phyloP scores from a whole-genome alignment of 2,797 vertebrate genomes.

The Valencia hispanica region DNA sequence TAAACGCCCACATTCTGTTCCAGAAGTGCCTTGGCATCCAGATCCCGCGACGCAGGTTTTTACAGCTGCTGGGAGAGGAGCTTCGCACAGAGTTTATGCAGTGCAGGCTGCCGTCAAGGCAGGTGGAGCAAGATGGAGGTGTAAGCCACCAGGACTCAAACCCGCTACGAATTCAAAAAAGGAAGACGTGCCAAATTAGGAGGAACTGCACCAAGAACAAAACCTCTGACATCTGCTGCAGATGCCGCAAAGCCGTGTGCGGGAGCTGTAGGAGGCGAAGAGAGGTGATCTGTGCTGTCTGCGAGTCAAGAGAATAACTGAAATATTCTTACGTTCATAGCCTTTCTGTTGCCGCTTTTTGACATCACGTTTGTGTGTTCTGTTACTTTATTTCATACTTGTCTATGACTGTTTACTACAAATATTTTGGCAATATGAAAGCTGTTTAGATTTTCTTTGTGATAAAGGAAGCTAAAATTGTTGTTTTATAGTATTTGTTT shows the following conservation, averaged over 20 bases:
- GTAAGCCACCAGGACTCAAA: neutral
- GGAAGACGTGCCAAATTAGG: neutral
- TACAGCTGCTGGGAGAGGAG: conserved; percentile 2
- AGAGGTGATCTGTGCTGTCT: neutral
- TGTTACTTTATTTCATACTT: neutral
- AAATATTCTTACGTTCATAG: neutral
- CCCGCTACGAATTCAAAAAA: neutral
- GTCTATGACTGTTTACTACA: neutral
- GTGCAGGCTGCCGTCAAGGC: neutral
- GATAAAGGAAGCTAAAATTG: neutral
- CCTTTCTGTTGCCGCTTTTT: neutral
- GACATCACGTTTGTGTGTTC: neutral
- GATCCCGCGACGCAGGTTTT: neutral
- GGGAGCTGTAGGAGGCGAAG: neutral
- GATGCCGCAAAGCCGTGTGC: neutral
- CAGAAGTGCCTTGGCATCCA: neutral
- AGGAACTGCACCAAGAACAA: neutral
- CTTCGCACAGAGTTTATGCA: neutral
- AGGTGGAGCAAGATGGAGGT: neutral
- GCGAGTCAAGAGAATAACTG: no score
- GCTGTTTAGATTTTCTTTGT: neutral
- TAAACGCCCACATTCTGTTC: neutral
- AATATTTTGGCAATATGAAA: neutral
- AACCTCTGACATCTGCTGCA: neutral
- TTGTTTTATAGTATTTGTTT: neutral